These are phyloP conservation scores for Alviniconcha marisindica DNA, from an alignment of 1,140 invertebrate species.

Conservation along the genomic window DNA sequence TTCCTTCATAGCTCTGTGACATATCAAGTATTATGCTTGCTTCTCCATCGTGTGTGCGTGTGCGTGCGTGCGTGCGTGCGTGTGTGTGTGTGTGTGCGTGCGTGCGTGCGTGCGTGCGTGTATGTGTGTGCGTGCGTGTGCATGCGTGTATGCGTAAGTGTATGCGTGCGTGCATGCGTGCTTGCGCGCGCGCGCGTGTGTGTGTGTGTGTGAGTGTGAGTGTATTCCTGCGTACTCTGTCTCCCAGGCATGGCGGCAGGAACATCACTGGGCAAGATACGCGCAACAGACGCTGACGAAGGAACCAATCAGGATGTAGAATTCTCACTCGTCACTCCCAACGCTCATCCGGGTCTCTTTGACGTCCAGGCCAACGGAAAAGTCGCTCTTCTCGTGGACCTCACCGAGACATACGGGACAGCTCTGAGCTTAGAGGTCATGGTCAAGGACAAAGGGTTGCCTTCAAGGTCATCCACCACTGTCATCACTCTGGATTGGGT, in stretches of 20 bases:
- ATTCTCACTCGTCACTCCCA: background rate
- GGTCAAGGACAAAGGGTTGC: slow-evolving; percentile 13
- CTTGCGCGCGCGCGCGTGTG: too few relatives aligned
- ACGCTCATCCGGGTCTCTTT: background rate
- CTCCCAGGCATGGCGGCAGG: background rate
- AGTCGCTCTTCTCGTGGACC: background rate
- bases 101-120: background rate
- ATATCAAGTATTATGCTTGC: too few relatives aligned
- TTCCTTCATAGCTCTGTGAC: too few relatives aligned
- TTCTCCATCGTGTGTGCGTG: too few relatives aligned
- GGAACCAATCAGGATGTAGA: background rate
- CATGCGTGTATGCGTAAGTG: slow-evolving; percentile 4
- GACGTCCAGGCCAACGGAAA: background rate
- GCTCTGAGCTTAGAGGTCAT: background rate
- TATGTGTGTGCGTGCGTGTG: background rate
- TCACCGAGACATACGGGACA: slow-evolving; percentile 6
- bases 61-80: background rate
- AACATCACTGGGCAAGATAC: background rate
- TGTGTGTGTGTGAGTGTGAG: too few relatives aligned
- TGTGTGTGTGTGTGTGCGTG: background rate
- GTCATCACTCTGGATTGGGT: slow-evolving; percentile 18
- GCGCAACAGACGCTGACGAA: background rate
- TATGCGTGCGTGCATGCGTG: background rate
- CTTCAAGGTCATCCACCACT: background rate
- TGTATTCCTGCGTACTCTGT: too few relatives aligned